phyloP scores from a whole-genome alignment of 2,113 vertebrate genomes.

The Pluvialis apricaria region DNA sequence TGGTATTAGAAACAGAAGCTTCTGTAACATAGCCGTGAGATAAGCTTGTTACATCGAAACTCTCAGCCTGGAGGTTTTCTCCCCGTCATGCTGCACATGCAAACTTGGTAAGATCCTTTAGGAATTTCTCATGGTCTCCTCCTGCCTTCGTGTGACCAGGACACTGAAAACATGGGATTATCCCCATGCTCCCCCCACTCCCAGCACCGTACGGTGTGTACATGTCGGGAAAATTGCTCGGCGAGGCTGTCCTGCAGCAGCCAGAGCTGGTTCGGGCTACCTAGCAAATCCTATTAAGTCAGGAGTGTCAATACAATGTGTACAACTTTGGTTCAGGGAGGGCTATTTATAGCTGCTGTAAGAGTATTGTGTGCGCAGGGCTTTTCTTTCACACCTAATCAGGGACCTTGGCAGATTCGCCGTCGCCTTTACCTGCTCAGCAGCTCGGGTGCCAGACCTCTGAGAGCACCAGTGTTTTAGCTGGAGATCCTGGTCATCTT shows the following conservation, averaged over 20 bases:
- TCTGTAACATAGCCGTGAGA: background rate
- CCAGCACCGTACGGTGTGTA: background rate
- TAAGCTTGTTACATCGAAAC: background rate
- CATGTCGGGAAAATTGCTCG: background rate
- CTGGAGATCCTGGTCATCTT: background rate
- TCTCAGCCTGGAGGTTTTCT: background rate
- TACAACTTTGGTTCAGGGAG: constrained; percentile 10
- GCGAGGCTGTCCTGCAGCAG: background rate
- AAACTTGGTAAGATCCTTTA: background rate
- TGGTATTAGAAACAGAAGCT: background rate
- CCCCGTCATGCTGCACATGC: accelerated
- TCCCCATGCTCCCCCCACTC: background rate
- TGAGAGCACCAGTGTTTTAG: background rate
- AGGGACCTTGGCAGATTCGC: background rate
- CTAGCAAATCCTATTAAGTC: constrained; percentile 46
- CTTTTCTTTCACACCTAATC: constrained; percentile 19
- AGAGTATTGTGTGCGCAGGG: constrained; percentile 1
- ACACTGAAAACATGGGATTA: background rate
- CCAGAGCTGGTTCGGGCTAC: background rate
- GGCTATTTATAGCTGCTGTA: constrained; percentile 43
- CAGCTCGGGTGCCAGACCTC: background rate
- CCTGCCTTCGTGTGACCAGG: background rate
- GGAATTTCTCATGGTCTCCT: background rate
- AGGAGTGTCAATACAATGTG: background rate
- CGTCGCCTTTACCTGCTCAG: background rate